A percentile compares a stretch with the other conserved stretches of the same genome.
phyloP scores from a whole-genome alignment of 1,140 invertebrate genomes.

The Belonocnema kinseyi region DNA sequence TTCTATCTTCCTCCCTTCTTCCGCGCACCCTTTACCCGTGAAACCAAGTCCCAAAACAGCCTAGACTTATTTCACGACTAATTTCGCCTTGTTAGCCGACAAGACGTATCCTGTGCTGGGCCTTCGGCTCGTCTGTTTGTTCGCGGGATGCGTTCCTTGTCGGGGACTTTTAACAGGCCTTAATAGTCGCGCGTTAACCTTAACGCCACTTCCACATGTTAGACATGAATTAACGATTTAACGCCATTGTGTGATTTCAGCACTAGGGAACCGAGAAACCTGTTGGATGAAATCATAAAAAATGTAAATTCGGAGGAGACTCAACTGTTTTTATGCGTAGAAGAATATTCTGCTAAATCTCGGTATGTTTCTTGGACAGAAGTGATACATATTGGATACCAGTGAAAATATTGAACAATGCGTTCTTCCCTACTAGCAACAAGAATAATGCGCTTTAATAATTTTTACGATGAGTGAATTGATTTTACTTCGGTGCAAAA shows the following conservation, averaged over 20 bases:
- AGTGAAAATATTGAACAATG: too few species aligned
- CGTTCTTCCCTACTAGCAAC: too few species aligned
- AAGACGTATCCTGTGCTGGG: slow-evolving; percentile 32
- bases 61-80: slow-evolving; percentile 57
- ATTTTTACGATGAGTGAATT: too few species aligned
- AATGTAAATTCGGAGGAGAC: not conserved
- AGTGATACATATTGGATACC: too few species aligned
- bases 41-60: slow-evolving; percentile 39
- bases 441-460: too few species aligned
- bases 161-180: slow-evolving; percentile 7
- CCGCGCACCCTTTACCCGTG: not conserved
- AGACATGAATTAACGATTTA: slow-evolving; percentile 24
- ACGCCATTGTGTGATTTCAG: slow-evolving; percentile 27
- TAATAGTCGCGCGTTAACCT: slow-evolving; percentile 25
- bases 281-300: slow-evolving; percentile 25
- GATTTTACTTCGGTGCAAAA: too few species aligned
- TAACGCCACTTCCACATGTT: slow-evolving; percentile 13
- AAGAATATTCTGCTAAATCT: too few species aligned
- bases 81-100: slow-evolving; percentile 53
- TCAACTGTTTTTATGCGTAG: not conserved
- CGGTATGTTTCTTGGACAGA: too few species aligned
- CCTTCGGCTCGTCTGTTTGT: slow-evolving; percentile 24
- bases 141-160: too few species aligned
- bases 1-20: slow-evolving; percentile 48
- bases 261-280: slow-evolving; percentile 13